Percentiles rank a stretch among this genome's conserved stretches.
Evolutionary conservation across 2,888 invertebrate species (phyloP).

Genomic region (Eucriotettix oculatus): DNA sequence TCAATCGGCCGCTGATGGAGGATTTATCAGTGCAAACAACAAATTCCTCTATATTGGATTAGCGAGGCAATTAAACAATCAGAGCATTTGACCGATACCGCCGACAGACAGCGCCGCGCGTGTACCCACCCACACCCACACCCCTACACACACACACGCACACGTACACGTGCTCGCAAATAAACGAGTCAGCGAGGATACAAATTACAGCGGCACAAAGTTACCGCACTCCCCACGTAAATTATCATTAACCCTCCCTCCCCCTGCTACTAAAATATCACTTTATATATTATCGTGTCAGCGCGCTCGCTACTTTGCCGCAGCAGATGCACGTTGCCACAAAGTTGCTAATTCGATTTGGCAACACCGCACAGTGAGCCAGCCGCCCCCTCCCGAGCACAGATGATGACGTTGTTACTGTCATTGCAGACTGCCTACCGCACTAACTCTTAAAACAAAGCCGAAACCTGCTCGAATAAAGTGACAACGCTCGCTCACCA

Average conservation of each 20-base stretch:
- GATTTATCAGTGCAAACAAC: too few species aligned
- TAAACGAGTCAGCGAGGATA: background rate
- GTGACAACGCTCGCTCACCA: too few species aligned
- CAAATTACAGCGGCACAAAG: background rate
- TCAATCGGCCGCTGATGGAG: too few species aligned
- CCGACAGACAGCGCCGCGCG: background rate
- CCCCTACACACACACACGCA: too few species aligned
- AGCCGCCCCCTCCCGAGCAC: background rate
- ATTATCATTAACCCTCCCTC: background rate
- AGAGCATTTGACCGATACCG: background rate
- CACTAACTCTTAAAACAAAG: too few species aligned
- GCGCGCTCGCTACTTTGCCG: background rate
- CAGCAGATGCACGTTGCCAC: background rate
- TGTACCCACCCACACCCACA: background rate
- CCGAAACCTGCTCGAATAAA: too few species aligned
- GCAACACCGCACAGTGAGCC: background rate
- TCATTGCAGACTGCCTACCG: too few species aligned
- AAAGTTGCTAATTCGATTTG: background rate
- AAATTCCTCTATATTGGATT: background rate
- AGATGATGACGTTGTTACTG: too few species aligned
- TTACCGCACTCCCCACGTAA: background rate
- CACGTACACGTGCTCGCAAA: background rate
- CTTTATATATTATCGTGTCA: background rate
- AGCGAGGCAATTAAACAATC: background rate
- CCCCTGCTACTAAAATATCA: background rate